These are phyloP conservation scores for Campoplex nolae DNA, from an alignment of 2,888 invertebrate species.

Conservation along the genomic window DNA sequence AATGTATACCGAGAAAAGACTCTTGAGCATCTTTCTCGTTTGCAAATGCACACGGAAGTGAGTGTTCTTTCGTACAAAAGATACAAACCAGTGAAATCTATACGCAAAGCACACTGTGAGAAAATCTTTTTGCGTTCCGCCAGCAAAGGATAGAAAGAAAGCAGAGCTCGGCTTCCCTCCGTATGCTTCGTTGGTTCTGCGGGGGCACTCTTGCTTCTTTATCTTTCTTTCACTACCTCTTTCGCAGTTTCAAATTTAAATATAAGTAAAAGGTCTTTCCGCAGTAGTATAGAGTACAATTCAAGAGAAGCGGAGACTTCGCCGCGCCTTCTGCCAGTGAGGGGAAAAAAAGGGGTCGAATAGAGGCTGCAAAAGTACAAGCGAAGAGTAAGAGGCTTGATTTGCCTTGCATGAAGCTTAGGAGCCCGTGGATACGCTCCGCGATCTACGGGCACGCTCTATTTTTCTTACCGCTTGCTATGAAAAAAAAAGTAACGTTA, in stretches of 20 bases:
- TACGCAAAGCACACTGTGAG: conserved; percentile 44
- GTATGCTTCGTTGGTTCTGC: conserved; percentile 60
- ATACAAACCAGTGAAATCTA: conserved; percentile 50
- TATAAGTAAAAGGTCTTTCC: conserved; percentile 82
- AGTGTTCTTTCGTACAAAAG: conserved; percentile 26
- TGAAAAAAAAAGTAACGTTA: conserved; percentile 53
- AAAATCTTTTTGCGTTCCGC: conserved; percentile 49
- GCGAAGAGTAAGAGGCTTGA: conserved; percentile 74
- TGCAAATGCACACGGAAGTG: conserved; percentile 71
- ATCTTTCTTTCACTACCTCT: conserved; percentile 74
- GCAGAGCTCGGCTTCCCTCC: conserved; percentile 39
- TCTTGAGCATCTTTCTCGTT: conserved; percentile 62
- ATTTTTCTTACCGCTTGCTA: conserved; percentile 63
- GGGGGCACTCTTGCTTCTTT: conserved; percentile 54
- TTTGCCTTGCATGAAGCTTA: conserved; percentile 84
- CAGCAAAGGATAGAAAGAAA: conserved; percentile 47
- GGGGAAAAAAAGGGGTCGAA: conserved; percentile 5
- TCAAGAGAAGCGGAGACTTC: conserved; percentile 77
- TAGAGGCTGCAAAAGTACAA: conserved; percentile 40
- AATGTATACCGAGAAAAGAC: conserved; percentile 12
- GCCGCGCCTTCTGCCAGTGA: conserved; percentile 76
- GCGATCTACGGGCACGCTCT: conserved; percentile 71
- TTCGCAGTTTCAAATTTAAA: conserved; percentile 80
- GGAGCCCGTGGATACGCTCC: conserved; percentile 77
- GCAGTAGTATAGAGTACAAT: conserved; percentile 75